phyloP scores from a whole-genome alignment of 2,888 invertebrate genomes.

The Chaetogeoica ovagalla region DNA sequence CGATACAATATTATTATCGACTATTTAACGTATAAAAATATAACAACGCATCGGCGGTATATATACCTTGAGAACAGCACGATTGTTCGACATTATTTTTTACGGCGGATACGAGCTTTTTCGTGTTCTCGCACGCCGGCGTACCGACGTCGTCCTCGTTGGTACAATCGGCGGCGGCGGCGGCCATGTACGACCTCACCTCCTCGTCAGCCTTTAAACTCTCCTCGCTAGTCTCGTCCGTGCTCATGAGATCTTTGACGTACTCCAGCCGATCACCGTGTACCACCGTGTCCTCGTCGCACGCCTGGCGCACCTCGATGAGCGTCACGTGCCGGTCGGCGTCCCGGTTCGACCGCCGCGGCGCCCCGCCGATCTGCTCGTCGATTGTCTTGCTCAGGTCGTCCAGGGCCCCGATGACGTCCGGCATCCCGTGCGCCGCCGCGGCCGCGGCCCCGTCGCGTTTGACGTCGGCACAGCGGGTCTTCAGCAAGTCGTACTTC shows the following conservation, averaged over 20 bases:
- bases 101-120: conserved; percentile 46
- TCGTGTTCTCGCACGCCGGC: conserved; percentile 25
- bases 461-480: conserved; percentile 37
- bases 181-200: conserved; percentile 59
- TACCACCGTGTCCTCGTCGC: not conserved
- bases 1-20: not conserved
- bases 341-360: not conserved
- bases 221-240: conserved; percentile 60
- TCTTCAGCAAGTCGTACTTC: conserved; percentile 24
- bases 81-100: conserved; percentile 31
- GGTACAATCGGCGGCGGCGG: conserved; percentile 18
- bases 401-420: conserved; percentile 48
- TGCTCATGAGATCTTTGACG: conserved; percentile 53
- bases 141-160: conserved; percentile 41
- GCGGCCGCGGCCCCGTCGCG: conserved; percentile 15
- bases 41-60: not conserved
- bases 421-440: conserved; percentile 8
- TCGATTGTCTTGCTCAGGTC: conserved; percentile 50
- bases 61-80: conserved; percentile 39
- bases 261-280: conserved; percentile 49
- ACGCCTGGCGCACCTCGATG: conserved; percentile 32
- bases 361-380: conserved; percentile 39
- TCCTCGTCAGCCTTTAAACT: conserved; percentile 65
- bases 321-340: conserved; percentile 35
- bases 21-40: not conserved